Evolutionary conservation across 2,113 vertebrate species (phyloP).

Genomic region (Urocolius indicus): DNA sequence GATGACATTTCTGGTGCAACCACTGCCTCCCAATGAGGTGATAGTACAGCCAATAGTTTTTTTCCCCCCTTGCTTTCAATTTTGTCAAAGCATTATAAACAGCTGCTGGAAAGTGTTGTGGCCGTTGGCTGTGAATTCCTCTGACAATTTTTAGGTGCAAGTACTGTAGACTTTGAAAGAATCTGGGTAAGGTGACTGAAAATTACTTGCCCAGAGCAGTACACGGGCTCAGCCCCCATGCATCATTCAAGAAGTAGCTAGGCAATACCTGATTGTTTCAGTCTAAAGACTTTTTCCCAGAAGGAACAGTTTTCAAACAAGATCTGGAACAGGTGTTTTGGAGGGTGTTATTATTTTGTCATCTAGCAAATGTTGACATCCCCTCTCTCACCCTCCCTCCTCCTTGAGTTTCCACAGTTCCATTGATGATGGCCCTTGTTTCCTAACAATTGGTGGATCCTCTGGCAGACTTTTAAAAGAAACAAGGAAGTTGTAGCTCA

Average conservation of each 20-base stretch:
- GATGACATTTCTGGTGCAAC: constrained; percentile 53
- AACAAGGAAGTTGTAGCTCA: constrained; percentile 32
- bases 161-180: constrained; percentile 8
- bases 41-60: constrained; percentile 18
- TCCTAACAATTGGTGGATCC: not conserved
- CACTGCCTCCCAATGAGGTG: not conserved
- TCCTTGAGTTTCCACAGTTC: not conserved
- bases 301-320: not conserved
- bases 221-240: not conserved
- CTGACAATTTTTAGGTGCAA: not conserved
- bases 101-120: constrained; percentile 35
- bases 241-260: not conserved
- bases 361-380: not conserved
- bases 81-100: constrained; percentile 44
- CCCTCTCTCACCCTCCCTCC: not conserved
- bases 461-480: not conserved
- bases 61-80: not conserved
- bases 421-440: not conserved
- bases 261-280: not conserved
- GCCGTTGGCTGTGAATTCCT: constrained; percentile 48
- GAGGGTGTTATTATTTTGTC: not conserved
- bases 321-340: not conserved
- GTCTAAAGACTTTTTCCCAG: not conserved
- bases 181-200: constrained; percentile 12
- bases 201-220: constrained; percentile 10